Evolutionary conservation across 2,888 invertebrate species (phyloP).

Genomic region (Scaptomyza parva): DNA sequence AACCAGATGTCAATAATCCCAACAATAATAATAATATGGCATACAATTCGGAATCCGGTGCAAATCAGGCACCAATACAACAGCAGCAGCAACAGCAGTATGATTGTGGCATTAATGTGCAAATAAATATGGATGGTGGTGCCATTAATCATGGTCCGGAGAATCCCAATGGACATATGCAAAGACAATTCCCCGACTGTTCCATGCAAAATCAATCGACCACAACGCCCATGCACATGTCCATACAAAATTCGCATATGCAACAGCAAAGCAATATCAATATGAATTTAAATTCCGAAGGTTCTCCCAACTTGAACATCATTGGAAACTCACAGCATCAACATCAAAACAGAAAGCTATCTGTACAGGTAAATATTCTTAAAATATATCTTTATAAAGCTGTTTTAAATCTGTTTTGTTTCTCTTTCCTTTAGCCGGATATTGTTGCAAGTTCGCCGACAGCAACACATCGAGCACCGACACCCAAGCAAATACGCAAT

Average conservation of each 20-base stretch:
- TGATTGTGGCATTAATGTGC: conserved; percentile 93
- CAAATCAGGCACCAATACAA: conserved; percentile 90
- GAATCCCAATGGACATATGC: conserved; percentile 86
- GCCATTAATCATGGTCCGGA: conserved; percentile 92
- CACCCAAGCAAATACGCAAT: conserved; percentile 83
- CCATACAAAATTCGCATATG: conserved; percentile 88
- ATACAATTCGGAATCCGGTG: conserved; percentile 93
- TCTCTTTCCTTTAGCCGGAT: conserved; percentile 67
- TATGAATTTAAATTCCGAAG: conserved; percentile 68
- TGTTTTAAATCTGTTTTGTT: background rate
- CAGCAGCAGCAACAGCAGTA: conserved; percentile 87
- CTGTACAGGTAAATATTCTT: conserved; percentile 74
- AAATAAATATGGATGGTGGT: conserved; percentile 93
- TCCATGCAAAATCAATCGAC: conserved; percentile 88
- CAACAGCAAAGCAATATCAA: conserved; percentile 82
- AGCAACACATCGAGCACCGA: conserved; percentile 82
- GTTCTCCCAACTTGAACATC: conserved; percentile 84
- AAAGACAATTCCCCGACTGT: conserved; percentile 87
- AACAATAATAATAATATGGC: conserved; percentile 84
- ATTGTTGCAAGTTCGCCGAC: conserved; percentile 69
- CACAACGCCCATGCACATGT: conserved; percentile 85
- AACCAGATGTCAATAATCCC: conserved; percentile 61
- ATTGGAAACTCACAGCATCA: conserved; percentile 76
- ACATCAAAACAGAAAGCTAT: conserved; percentile 78
- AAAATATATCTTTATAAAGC: background rate